Conservation (phyloP, 1,140 invertebrate species). For the Meloidogyne exigua region DNA sequence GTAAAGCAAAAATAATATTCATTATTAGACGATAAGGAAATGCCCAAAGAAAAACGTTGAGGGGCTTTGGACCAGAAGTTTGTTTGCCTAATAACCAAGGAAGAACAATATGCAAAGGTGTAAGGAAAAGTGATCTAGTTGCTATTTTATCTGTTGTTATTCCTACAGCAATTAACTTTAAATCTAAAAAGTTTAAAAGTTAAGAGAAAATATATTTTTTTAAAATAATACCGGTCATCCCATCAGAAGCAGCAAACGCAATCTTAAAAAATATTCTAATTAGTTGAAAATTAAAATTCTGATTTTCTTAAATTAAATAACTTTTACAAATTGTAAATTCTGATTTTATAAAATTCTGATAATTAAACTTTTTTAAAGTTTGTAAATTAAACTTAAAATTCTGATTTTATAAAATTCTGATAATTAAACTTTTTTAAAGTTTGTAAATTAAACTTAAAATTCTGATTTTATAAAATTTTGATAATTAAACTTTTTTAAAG, state of each 20-base stretch:
- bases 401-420: too few species aligned
- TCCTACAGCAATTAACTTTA: constrained; percentile 67
- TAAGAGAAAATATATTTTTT: background rate
- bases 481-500: too few species aligned
- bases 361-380: too few species aligned
- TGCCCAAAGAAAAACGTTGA: constrained; percentile 77
- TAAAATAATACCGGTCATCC: constrained; percentile 89
- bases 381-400: too few species aligned
- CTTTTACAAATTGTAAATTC: too few species aligned
- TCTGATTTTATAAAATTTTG: background rate
- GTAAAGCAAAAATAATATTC: constrained; percentile 76
- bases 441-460: background rate
- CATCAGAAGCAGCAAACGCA: constrained; percentile 91
- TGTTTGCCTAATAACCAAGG: constrained; percentile 84
- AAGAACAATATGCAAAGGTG: constrained; percentile 78
- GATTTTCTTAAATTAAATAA: too few species aligned
- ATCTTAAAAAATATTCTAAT: constrained; percentile 65
- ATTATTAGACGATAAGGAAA: constrained; percentile 82
- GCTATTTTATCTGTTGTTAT: constrained; percentile 92
- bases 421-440: too few species aligned
- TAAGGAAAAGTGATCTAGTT: constrained; percentile 69
- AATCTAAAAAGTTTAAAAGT: background rate
- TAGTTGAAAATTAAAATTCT: background rate
- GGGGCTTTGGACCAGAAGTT: constrained; percentile 73
- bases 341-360: too few species aligned